Evolutionary conservation across 35 echinoderm and acorn worm genomes (phyloP).

Genomic region (Hemicentrotus pulcherrimus): DNA sequence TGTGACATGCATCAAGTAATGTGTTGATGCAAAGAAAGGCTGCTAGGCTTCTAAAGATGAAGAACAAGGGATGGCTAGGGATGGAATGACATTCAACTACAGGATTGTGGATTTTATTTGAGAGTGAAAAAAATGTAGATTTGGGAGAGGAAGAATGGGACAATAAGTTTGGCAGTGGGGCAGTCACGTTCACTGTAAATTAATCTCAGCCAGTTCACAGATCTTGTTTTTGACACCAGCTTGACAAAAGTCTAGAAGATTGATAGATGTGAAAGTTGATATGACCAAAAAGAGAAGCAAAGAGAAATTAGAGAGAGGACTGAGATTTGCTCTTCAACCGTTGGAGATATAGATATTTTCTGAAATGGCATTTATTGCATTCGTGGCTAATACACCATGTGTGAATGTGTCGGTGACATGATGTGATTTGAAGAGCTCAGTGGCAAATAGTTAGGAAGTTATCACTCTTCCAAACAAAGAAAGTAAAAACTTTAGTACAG

Average conservation of each 20-base stretch:
- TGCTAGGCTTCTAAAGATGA: not conserved
- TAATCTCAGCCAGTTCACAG: slow-evolving; percentile 39
- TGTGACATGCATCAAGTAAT: slow-evolving; percentile 27
- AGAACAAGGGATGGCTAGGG: too few relatives aligned
- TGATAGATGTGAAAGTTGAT: slow-evolving; percentile 35
- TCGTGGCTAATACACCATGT: not conserved
- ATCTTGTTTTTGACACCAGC: slow-evolving; percentile 44
- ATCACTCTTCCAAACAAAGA: slow-evolving; percentile 29
- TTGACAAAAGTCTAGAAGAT: not conserved
- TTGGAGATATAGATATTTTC: slow-evolving; percentile 24
- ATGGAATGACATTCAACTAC: not conserved
- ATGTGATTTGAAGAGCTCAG: not conserved
- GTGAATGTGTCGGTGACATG: slow-evolving; percentile 17
- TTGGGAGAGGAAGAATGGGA: not conserved
- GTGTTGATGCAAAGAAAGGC: slow-evolving; percentile 7
- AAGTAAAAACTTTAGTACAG: not conserved
- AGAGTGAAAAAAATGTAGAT: not conserved
- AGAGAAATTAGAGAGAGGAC: slow-evolving; percentile 20
- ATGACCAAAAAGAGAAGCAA: not conserved
- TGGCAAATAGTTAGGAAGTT: not conserved
- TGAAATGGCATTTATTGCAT: slow-evolving; percentile 23
- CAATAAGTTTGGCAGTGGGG: slow-evolving; percentile 14
- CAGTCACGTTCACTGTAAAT: slow-evolving; percentile 34
- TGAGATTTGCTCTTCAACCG: not conserved
- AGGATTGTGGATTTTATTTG: not conserved